Percentiles rank a stretch among this genome's conserved stretches.
Evolutionary conservation across 2,113 vertebrate genomes (phyloP).

Genomic region (Pongo pygmaeus): DNA sequence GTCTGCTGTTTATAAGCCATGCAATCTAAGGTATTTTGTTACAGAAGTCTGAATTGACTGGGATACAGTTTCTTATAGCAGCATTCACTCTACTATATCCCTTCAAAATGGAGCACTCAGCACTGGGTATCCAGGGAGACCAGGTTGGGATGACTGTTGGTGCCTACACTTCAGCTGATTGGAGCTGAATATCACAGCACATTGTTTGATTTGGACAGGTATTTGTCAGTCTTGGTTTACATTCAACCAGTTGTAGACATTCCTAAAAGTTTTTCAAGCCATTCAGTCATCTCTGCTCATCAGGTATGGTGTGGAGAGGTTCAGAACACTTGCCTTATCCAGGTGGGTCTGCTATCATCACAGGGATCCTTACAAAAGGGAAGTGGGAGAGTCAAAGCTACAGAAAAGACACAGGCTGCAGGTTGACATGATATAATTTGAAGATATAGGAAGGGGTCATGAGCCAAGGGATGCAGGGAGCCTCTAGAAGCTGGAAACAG

Average conservation of each 20-base stretch:
- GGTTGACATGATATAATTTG: not conserved
- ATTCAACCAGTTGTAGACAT: not conserved
- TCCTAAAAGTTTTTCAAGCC: not conserved
- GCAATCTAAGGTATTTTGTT: not conserved
- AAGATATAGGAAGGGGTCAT: not conserved
- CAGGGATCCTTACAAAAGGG: not conserved
- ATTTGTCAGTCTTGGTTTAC: not conserved
- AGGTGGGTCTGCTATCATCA: not conserved
- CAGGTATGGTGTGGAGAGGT: accelerated
- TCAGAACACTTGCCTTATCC: not conserved
- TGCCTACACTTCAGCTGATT: not conserved
- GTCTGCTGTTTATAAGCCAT: not conserved
- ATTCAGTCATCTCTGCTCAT: not conserved
- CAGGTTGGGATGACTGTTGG: accelerated
- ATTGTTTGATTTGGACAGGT: too few relatives aligned
- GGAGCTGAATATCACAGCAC: not conserved
- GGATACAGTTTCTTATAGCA: too few relatives aligned
- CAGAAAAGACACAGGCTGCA: too few relatives aligned
- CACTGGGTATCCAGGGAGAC: not conserved
- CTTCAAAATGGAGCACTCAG: not conserved
- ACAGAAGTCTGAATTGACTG: not conserved
- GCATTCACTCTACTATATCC: too few relatives aligned
- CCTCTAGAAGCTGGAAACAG: not conserved
- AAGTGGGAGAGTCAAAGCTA: too few relatives aligned
- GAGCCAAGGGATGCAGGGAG: not conserved